Conservation (phyloP, 2,113 vertebrate genomes). For the Sminthopsis crassicaudata region DNA sequence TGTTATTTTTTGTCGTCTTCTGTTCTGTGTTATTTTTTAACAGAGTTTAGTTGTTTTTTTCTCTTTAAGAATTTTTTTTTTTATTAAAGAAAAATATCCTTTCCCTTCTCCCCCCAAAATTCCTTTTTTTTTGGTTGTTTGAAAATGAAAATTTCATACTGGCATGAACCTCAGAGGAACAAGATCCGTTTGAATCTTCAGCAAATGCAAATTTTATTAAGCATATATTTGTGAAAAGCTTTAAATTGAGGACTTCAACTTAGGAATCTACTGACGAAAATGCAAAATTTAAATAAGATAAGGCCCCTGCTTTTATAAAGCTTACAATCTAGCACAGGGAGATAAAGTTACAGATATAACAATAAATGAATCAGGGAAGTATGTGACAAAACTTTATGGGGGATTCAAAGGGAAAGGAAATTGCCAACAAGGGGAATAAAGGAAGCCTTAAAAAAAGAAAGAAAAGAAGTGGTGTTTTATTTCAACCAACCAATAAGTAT, state of each 20-base stretch:
- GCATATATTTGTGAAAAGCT: not conserved
- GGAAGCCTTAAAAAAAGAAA: too few relatives aligned
- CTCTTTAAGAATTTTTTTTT: slow-evolving; percentile 20
- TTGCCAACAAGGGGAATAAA: not conserved
- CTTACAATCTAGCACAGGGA: not conserved
- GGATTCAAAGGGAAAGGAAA: not conserved
- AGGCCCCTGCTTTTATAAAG: not conserved
- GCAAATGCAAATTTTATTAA: not conserved
- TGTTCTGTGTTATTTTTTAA: not conserved
- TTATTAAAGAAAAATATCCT: slow-evolving; percentile 32
- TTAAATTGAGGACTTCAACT: not conserved
- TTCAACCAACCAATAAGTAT: too few relatives aligned
- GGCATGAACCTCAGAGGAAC: not conserved
- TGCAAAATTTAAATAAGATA: not conserved
- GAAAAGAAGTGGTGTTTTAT: too few relatives aligned
- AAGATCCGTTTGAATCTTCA: not conserved
- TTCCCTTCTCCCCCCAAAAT: not conserved
- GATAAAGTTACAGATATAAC: not conserved
- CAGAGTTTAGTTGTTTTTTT: slow-evolving; percentile 49
- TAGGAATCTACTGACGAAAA: not conserved
- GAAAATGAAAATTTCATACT: slow-evolving; percentile 26
- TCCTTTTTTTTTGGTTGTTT: slow-evolving; percentile 51
- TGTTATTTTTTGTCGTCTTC: not conserved
- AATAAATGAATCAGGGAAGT: not conserved
- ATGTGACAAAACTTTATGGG: not conserved